phyloP scores from a whole-genome alignment of 2,888 invertebrate species.

The Entomobrya multifasciata region DNA sequence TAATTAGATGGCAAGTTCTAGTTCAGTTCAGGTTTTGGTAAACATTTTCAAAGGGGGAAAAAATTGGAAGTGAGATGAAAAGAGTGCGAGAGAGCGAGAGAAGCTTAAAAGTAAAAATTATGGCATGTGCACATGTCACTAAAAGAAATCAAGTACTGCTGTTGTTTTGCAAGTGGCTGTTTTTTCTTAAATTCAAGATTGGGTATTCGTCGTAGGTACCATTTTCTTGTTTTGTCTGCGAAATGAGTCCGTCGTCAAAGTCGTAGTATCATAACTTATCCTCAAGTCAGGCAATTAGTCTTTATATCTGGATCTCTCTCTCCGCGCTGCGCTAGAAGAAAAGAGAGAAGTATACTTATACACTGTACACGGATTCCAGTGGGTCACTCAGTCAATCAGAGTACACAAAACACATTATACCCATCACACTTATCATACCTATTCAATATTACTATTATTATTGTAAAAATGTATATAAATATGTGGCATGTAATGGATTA shows the following conservation, averaged over 20 bases:
- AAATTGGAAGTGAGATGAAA: not conserved
- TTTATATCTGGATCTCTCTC: not conserved
- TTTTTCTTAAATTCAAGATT: not conserved
- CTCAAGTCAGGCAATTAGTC: constrained; percentile 57
- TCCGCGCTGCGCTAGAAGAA: too few species aligned
- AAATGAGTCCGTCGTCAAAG: not conserved
- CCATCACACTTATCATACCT: too few species aligned
- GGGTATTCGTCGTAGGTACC: too few species aligned
- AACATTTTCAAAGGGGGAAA: too few species aligned
- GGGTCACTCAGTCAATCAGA: constrained; percentile 70
- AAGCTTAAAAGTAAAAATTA: constrained; percentile 59
- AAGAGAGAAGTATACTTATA: too few species aligned
- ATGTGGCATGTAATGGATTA: constrained; percentile 41
- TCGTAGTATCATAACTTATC: constrained; percentile 29
- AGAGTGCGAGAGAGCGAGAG: constrained; percentile 1
- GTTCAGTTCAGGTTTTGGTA: constrained; percentile 61
- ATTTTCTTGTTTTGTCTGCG: constrained; percentile 11
- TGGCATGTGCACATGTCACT: constrained; percentile 73
- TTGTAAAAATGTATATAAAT: not conserved
- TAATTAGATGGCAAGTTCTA: constrained; percentile 72
- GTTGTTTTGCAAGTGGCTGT: constrained; percentile 4
- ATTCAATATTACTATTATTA: not conserved
- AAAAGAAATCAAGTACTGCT: constrained; percentile 66
- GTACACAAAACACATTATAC: constrained; percentile 5
- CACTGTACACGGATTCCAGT: constrained; percentile 67